Evolutionary conservation across 1,140 invertebrate genomes (phyloP), one percentile per base, ranked within the genome.

Genomic region (Atopsyche davidsoni): DNA sequence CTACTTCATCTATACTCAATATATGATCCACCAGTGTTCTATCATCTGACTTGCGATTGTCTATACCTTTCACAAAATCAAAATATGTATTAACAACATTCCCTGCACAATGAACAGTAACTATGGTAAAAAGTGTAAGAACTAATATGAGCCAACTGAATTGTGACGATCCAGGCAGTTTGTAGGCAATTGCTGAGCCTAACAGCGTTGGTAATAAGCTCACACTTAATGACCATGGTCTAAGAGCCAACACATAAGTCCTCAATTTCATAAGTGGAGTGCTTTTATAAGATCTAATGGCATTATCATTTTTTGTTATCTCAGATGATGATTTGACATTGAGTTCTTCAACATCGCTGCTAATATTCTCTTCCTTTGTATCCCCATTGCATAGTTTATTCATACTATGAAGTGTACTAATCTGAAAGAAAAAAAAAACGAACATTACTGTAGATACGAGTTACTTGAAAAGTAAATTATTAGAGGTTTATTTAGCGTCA

Each of bases 71-170:
- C 4, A 90, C 79, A 65, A 89, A 97, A 72, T 96, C 92, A 65
- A 86, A 96, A 67, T 96, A 96, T 0, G 92, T 96, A 65, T 97
- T 96, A 1, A 97, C 92, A n/a, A 96, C 82, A 71, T 96, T 96
- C 25, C 92, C 93, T 45, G 93, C 93, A 39, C 90, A 91, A 67
- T 96, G 93, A 2, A 96, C 92, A 11, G 87, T 91, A 40, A 95
- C 73, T 4, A 93, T 82, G 1, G 89, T 94, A 35, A 90, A 79
- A 17, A 89, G 70, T 1, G 91, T 93, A 1, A 92, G 70, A 6
- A 93, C 59, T 46, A 94, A 78, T 2, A 86, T 86, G 31, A 86
- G 63, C 66, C 87, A 76, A 62, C 81, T 90, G 62, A 95, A 92
- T 36, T 84, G 77, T 31, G 73, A 79, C 1, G 80, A 62, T 59